Base-by-base conservation (phyloP, 1,140 invertebrate genomes). In the Grapholita molesta region DNA sequence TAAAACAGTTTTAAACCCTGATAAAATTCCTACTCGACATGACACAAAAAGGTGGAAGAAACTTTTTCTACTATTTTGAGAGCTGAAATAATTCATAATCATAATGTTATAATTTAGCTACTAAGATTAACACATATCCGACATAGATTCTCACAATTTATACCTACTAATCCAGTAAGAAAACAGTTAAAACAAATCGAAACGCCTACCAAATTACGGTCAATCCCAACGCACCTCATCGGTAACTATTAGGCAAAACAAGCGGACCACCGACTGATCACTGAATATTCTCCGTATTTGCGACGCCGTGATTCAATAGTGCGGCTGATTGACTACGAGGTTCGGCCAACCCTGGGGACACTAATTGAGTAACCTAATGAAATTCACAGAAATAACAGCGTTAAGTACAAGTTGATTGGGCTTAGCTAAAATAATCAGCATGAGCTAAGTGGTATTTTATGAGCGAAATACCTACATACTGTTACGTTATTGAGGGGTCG, bases 161-260 rank as follows among this genome's bases (percentile, higher is more conserved):
- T n/a, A n/a, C n/a, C n/a, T n/a, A n/a, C n/a, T 3, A 4, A 30
- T 30, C 3, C 28, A 30, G 28, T 48, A n/a, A 2, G 2, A 18
- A 21, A n/a, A 15, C 8, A 42, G 38, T 7, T 7, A 2, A 42
- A 4, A 42, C 15, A 12, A 3, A 21, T 12, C 4, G 33, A 30
- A 30, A 7, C 28, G 28, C 3, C 38, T 42, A 42, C 38, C 15
- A 21, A 48, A 21, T 48, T 21, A 21, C 42, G 42, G 18, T 21
- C 42, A 48, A 48, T 21, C 8, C 42, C 42, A 5, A 48, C n/a
- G 42, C 42, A 7, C 6, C 35, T 38, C 35, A 38, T 48, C 42
- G 42, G 42, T 21, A 21, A 25, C 55, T 28, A 61, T 61, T 61
- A 61, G 12, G 24, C n/a, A 61, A 61, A 61, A 61, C 55, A 61